phyloP scores from a whole-genome alignment of 2,113 vertebrate species.

The Oreotragus oreotragus region DNA sequence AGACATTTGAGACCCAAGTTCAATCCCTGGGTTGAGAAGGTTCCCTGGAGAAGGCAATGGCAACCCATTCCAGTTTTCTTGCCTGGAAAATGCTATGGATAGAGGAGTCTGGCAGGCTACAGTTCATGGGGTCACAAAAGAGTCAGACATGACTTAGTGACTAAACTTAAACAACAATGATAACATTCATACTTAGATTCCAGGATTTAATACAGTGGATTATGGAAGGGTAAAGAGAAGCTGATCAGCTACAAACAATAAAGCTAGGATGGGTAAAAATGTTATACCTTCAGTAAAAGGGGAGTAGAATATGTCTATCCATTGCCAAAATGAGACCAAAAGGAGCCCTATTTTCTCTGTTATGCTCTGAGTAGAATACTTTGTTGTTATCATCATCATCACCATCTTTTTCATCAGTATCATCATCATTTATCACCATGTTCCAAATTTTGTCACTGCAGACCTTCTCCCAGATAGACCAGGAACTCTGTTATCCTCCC shows the following conservation, averaged over 20 bases:
- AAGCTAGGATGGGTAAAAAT: neutral
- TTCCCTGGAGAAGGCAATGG: neutral
- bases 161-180: neutral
- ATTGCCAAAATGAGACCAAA: neutral
- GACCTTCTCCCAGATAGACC: neutral
- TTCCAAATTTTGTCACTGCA: neutral
- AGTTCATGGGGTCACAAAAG: fast-evolving
- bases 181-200: neutral
- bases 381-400: neutral
- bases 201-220: neutral
- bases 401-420: neutral
- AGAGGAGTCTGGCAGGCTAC: neutral
- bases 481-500: neutral
- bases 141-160: fast-evolving
- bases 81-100: neutral
- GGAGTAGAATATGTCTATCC: neutral
- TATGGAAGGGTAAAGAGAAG: neutral
- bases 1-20: neutral
- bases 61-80: neutral
- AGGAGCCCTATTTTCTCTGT: neutral
- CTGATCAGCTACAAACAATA: neutral
- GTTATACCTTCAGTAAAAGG: neutral
- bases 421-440: neutral
- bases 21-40: neutral
- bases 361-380: neutral